Evolutionary conservation across 2,113 vertebrate genomes (phyloP), one percentile per base, ranked within the genome.

Genomic region (Mystacornis crossleyi): DNA sequence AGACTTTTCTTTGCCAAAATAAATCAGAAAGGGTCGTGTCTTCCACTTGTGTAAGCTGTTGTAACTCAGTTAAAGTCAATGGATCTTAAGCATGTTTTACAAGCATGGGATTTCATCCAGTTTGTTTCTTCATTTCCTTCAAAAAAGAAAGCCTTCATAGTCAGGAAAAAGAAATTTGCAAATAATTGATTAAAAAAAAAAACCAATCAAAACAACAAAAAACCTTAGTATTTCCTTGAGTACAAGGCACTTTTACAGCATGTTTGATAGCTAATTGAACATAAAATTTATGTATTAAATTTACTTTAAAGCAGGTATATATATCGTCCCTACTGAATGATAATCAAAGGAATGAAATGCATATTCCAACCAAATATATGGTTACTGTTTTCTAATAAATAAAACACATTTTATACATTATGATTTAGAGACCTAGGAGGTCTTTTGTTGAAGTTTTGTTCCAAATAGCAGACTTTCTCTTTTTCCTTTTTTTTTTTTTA

Each of bases 1-100:
- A 64, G 20, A 47, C 8, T 47, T 55, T 40, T 91, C 53, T 91
- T 79, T 80, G 79, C 54, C 70, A 93, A 93, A 90, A 77, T 66
- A 95, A 90, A 88, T 95, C 45, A 95, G 45, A 65, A 53, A 77
- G 18, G 71, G 16, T 72, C 29, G 0, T 47, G 29, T 83, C 71
- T 93, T 81, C 71, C 33, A 74, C 24, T 58, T 70, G 12, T 50
- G 10, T 57, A 73, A 89, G 21, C 77, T 1, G 0, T 18, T 53
- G 57, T 31, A 89, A 50, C 25, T 85, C 78, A 60, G 10, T 64
- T 64, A 78, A 87, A 80, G 16, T 57, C 48, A 89, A 57, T 58
- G n/a, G 14, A 62, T 87, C 29, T 72, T 53, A 33, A 84, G 13
- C 14, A 48, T 60, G 42, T 64, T 87, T 54, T 53, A 80, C 18